Evolutionary conservation across 2,888 invertebrate species (phyloP), one percentile per base, ranked within the genome.

Genomic region (Phyllotreta striolata): DNA sequence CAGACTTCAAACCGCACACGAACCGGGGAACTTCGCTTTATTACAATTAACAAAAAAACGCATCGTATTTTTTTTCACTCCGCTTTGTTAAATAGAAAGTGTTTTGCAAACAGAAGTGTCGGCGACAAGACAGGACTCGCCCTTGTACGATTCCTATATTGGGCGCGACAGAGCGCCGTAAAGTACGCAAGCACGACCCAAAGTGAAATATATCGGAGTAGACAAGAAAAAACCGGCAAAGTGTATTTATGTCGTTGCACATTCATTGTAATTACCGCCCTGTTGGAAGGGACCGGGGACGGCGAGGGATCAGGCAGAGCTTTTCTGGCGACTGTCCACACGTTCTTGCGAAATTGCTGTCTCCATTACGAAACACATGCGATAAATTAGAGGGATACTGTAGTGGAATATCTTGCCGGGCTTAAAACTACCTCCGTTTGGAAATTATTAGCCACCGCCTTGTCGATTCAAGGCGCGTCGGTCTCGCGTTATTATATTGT

Each of bases 241-340:
- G 55, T 66, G 63, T 70, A 73, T 72, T 72, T 73, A 74, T 73
- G 74, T 74, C 73, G 69, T 70, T 70, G 74, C 72, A 74, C 77
- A 77, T 77, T 76, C 74, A 77, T 77, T 77, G 77, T 78, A 77
- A 78, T 78, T 78, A 77, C 76, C 71, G 71, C 52, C 39, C 52
- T 52, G 14, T 37, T 3, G 5, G 37, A 6, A 14, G 37, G 49
- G 49, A 4, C 5, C 3, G 35, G 37, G 37, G 12, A 10, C 35
- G 51, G 41, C 41, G 10, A 24, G 24, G 52, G 72, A 74, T 38
- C 14, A 43, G 69, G 73, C 72, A 73, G 75, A 76, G 77, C 77
- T 76, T 76, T 78, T 77, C 77, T 78, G 78, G 78, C 78, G 77
- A 77, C 76, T 77, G 77, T 78, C 78, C 78, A 78, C 78, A 78